Conservation (phyloP, 2,113 vertebrate species). For the Corvus moneduloides region DNA sequence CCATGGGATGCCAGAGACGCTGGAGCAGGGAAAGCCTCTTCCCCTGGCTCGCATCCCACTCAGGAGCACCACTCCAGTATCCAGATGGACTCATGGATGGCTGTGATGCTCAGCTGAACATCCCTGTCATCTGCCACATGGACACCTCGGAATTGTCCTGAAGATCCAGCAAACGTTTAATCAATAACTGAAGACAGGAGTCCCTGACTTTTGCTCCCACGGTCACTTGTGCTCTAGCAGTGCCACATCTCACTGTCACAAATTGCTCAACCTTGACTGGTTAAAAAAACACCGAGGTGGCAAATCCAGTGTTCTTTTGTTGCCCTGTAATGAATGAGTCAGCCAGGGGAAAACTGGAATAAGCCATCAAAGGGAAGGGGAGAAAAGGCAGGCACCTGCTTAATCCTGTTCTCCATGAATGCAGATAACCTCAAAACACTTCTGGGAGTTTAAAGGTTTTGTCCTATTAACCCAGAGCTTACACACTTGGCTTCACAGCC, state of each 20-base stretch:
- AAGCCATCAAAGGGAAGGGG: slow-evolving; percentile 19
- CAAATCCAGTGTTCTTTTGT: slow-evolving; percentile 8
- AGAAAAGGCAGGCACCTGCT: slow-evolving; percentile 49
- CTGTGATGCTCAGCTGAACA: background rate
- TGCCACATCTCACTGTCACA: background rate
- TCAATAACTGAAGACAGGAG: background rate
- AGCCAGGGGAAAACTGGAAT: slow-evolving; percentile 30
- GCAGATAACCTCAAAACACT: slow-evolving; percentile 11
- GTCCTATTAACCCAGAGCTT: background rate
- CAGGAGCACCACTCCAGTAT: background rate
- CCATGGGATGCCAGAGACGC: background rate
- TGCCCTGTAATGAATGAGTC: slow-evolving; percentile 11
- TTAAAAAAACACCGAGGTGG: background rate
- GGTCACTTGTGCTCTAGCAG: background rate
- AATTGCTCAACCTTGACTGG: slow-evolving; percentile 4
- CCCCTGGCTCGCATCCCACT: rapidly evolving
- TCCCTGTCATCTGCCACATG: rapidly evolving
- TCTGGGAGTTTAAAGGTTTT: background rate
- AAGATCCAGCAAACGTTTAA: background rate
- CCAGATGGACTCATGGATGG: rapidly evolving
- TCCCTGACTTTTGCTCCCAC: slow-evolving; percentile 7
- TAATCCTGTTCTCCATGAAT: slow-evolving; percentile 33
- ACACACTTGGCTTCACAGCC: background rate
- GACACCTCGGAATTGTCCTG: background rate
- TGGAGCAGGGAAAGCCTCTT: background rate